A percentile compares a stretch with the other conserved stretches of the same genome.
Evolutionary conservation across 2,797 vertebrate species (phyloP).

Genomic region (Spatula versicolor): DNA sequence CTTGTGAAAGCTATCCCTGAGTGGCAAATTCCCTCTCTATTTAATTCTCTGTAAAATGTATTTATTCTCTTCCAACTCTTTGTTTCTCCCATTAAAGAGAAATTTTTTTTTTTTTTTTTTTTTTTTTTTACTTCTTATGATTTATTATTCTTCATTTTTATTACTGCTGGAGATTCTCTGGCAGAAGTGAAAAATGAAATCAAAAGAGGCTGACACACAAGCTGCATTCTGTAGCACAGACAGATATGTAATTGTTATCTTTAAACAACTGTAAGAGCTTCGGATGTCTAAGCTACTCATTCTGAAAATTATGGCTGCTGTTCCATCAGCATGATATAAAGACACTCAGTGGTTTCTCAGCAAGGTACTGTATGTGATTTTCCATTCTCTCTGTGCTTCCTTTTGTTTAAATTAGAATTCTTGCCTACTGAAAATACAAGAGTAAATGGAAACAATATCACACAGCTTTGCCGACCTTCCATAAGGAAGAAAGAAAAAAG

Average conservation of each 20-base stretch:
- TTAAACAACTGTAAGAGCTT: not conserved
- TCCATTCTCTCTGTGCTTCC: not conserved
- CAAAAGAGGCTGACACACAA: not conserved
- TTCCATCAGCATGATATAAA: not conserved
- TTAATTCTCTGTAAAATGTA: fast-evolving
- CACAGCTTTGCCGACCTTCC: not conserved
- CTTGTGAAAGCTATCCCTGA: not conserved
- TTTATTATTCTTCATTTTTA: not conserved
- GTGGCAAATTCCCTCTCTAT: not conserved
- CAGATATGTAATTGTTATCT: not conserved
- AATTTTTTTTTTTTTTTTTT: not conserved
- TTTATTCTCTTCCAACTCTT: not conserved
- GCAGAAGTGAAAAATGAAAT: not conserved
- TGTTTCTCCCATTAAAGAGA: not conserved
- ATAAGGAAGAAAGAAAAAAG: not conserved
- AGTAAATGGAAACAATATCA: not conserved
- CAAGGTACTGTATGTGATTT: not conserved
- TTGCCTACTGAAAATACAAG: not conserved
- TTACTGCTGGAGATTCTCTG: not conserved
- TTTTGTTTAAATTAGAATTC: constrained; percentile 1
- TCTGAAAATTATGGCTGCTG: not conserved
- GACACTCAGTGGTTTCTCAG: not conserved
- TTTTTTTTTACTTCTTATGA: not conserved
- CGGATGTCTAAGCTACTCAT: not conserved
- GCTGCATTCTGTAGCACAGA: not conserved